These are phyloP conservation scores for Xestia xanthographa DNA, from an alignment of 2,888 invertebrate genomes.

Conservation along the genomic window DNA sequence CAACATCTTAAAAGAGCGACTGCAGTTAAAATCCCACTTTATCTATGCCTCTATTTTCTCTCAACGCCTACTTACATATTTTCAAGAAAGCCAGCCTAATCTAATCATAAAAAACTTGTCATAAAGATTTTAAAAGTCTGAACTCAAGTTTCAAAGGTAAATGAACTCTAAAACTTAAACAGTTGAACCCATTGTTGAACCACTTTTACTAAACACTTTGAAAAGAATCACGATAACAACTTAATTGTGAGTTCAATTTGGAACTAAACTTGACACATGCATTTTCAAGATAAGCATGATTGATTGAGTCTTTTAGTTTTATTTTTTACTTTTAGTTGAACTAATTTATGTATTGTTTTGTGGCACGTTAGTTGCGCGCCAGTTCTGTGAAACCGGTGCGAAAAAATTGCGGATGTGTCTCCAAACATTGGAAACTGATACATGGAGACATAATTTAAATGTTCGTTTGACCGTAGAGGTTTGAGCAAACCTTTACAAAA, in stretches of 20 bases:
- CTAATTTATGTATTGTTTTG: conserved; percentile 14
- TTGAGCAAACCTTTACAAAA: too few relatives aligned
- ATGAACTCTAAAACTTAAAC: conserved; percentile 4
- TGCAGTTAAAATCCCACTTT: background rate
- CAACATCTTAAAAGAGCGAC: background rate
- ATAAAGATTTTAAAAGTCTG: background rate
- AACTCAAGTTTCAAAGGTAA: conserved; percentile 1
- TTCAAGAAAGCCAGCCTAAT: background rate
- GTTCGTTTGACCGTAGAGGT: background rate
- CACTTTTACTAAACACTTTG: background rate
- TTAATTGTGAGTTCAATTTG: conserved; percentile 14
- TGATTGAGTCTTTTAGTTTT: conserved; percentile 25
- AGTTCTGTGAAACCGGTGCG: background rate
- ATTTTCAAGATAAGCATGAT: conserved; percentile 55
- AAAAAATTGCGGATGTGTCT: background rate
- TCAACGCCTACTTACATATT: background rate
- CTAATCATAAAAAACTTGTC: conserved; percentile 1
- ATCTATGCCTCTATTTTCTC: background rate
- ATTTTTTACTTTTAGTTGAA: background rate
- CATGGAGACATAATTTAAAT: background rate
- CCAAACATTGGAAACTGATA: background rate
- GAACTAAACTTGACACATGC: conserved; percentile 40
- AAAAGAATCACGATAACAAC: conserved; percentile 20
- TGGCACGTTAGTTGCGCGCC: too few relatives aligned
- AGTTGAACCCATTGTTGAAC: conserved; percentile 3